These are phyloP conservation scores for Brachionus calyciflorus DNA, from an alignment of 1,140 invertebrate species.

Conservation along the genomic window DNA sequence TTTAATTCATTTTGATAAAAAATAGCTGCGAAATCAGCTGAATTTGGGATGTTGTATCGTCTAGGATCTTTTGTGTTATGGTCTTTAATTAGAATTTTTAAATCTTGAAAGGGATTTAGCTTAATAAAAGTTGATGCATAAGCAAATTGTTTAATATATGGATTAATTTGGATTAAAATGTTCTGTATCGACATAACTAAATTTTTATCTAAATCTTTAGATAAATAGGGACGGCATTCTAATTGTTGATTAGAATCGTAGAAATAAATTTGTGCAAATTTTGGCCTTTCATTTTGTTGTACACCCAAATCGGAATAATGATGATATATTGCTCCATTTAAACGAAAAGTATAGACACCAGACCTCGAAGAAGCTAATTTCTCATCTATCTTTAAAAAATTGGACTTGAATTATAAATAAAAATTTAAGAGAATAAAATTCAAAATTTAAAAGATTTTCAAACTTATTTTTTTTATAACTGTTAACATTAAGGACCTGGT, in stretches of 20 bases:
- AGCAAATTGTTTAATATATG: neutral
- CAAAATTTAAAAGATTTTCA: too few species aligned
- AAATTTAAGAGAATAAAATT: too few species aligned
- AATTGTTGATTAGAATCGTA: neutral
- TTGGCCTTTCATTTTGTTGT: neutral
- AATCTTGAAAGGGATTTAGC: neutral
- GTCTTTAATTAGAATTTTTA: neutral
- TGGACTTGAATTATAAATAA: too few species aligned
- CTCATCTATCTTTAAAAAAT: too few species aligned
- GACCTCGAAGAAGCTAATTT: too few species aligned
- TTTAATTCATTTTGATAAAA: too few species aligned
- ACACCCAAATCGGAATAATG: neutral
- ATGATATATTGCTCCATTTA: conserved; percentile 11
- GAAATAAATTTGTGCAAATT: neutral
- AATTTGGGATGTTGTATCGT: too few species aligned
- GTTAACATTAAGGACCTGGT: too few species aligned
- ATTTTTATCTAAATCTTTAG: neutral
- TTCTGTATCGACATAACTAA: neutral
- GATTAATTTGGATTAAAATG: neutral
- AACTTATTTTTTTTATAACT: too few species aligned
- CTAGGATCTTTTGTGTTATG: neutral
- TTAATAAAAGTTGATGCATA: neutral
- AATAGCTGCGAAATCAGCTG: too few species aligned
- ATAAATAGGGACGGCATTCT: neutral
- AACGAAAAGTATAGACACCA: neutral